Conservation (phyloP, 2,888 invertebrate species). For the Stenodera caucasica region DNA sequence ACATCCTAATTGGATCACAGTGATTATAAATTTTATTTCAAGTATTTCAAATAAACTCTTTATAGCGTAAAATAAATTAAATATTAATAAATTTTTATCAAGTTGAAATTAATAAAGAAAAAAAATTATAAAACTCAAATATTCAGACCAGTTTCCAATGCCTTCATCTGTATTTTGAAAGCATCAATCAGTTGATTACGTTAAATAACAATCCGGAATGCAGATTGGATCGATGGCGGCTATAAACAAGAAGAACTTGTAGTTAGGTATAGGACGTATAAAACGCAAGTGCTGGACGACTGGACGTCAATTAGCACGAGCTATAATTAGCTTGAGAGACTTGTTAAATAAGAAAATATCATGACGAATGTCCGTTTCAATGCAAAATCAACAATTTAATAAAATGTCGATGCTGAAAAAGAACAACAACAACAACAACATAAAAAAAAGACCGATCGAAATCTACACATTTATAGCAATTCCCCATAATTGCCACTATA, state of each 20-base stretch:
- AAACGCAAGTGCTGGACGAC: constrained; percentile 16
- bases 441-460: not conserved
- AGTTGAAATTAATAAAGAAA: not conserved
- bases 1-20: not conserved
- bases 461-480: not conserved
- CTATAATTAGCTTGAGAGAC: constrained; percentile 30
- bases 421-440: not conserved
- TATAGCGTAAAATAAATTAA: not conserved
- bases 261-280: not conserved
- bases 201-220: constrained; percentile 34
- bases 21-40: too few relatives aligned
- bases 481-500: constrained; percentile 11
- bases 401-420: not conserved
- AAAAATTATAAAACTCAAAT: not conserved
- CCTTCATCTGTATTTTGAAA: constrained; percentile 26
- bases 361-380: constrained; percentile 2
- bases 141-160: not conserved
- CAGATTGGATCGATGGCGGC: constrained; percentile 29
- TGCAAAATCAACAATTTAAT: not conserved
- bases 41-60: too few relatives aligned
- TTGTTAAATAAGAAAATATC: constrained; percentile 31
- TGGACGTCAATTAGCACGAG: constrained; percentile 34
- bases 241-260: constrained; percentile 13
- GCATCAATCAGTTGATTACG: constrained; percentile 32
- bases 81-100: not conserved